phyloP scores from a whole-genome alignment of 2,888 invertebrate genomes.

The Ernsta delagoae region DNA sequence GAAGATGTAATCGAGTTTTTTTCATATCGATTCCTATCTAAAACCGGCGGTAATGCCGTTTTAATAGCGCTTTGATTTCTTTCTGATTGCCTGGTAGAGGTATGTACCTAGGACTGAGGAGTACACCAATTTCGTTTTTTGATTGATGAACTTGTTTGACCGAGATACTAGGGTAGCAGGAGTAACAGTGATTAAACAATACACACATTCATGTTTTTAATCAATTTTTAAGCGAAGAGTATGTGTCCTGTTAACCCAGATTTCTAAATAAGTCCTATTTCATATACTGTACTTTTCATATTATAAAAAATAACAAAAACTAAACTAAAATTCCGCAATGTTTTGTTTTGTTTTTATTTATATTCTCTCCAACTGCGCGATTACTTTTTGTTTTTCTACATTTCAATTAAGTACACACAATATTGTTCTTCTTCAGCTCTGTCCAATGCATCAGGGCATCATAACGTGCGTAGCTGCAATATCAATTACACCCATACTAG shows the following conservation, averaged over 20 bases:
- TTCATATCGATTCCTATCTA: conserved; percentile 70
- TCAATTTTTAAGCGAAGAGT: too few species aligned
- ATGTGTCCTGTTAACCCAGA: too few species aligned
- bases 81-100: conserved; percentile 70
- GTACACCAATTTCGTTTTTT: conserved; percentile 55
- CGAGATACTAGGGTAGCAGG: conserved; percentile 22
- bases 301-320: background rate
- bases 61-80: conserved; percentile 76
- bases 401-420: background rate
- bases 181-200: background rate
- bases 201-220: too few species aligned
- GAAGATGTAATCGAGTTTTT: conserved; percentile 66
- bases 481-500: conserved; percentile 65
- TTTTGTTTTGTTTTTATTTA: background rate
- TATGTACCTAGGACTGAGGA: conserved; percentile 48
- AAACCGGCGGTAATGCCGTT: conserved; percentile 67
- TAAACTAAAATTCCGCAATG: background rate
- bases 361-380: background rate
- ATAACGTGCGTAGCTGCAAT: conserved; percentile 61
- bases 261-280: background rate
- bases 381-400: background rate
- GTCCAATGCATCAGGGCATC: conserved; percentile 45
- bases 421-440: background rate
- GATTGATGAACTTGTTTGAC: conserved; percentile 55
- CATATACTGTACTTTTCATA: background rate